Percentiles rank a stretch among this genome's conserved stretches.
phyloP scores from a whole-genome alignment of 2,797 vertebrate species.

The Lacerta bilineata region DNA sequence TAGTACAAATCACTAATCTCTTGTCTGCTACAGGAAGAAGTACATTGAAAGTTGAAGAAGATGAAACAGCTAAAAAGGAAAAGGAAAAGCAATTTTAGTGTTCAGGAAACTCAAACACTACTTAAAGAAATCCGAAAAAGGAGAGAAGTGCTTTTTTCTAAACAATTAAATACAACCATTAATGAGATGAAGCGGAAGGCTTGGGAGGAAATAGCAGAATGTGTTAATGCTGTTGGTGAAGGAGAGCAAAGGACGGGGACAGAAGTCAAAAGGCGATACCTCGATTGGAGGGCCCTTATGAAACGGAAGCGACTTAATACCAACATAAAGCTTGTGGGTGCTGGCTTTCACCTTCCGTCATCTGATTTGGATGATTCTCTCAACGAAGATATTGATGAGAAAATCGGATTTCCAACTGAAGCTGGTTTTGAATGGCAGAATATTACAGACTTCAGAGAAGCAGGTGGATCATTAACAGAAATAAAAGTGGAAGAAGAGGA shows the following conservation, averaged over 20 bases:
- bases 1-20: not conserved
- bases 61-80: slow-evolving; percentile 95
- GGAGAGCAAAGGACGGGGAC: slow-evolving; percentile 91
- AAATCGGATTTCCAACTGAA: slow-evolving; percentile 89
- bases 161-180: slow-evolving; percentile 94
- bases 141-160: slow-evolving; percentile 92
- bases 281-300: slow-evolving; percentile 92
- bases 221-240: slow-evolving; percentile 92
- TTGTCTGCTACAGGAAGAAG: slow-evolving; percentile 62
- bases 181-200: slow-evolving; percentile 95
- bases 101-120: slow-evolving; percentile 93
- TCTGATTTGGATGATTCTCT: slow-evolving; percentile 89
- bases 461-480: slow-evolving; percentile 82
- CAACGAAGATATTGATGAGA: slow-evolving; percentile 89
- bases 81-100: slow-evolving; percentile 96
- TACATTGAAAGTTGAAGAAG: slow-evolving; percentile 76
- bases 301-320: slow-evolving; percentile 92
- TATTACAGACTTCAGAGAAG: slow-evolving; percentile 87
- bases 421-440: slow-evolving; percentile 91
- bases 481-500: slow-evolving; percentile 91
- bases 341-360: slow-evolving; percentile 88
- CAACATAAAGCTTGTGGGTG: slow-evolving; percentile 88
- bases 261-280: slow-evolving; percentile 92
- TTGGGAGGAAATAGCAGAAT: slow-evolving; percentile 95
- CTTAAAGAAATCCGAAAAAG: slow-evolving; percentile 94